Conservation (phyloP, 2,113 vertebrate genomes). For the Strigops habroptila region DNA sequence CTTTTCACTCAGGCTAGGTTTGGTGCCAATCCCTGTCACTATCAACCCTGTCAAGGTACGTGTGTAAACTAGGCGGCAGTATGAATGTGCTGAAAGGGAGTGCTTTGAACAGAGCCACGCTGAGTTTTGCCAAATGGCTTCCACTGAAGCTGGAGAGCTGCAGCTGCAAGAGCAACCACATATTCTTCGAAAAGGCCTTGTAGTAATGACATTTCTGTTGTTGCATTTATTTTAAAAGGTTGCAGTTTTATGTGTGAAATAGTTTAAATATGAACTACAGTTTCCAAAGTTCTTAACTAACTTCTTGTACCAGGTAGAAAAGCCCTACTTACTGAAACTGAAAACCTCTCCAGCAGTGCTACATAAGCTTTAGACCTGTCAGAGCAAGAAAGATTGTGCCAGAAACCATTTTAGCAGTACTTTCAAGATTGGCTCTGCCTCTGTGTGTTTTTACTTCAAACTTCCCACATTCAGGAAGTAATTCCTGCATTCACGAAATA, state of each 20-base stretch:
- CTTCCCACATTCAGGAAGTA: not conserved
- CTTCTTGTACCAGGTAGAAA: not conserved
- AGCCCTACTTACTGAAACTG: not conserved
- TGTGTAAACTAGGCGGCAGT: accelerated
- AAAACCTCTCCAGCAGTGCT: not conserved
- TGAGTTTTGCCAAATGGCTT: not conserved
- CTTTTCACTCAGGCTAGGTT: not conserved
- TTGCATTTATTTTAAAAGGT: not conserved
- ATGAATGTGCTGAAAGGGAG: not conserved
- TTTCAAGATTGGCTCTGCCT: not conserved
- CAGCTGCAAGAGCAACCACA: not conserved
- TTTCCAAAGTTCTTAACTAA: not conserved
- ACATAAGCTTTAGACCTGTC: not conserved
- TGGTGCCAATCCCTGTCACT: not conserved
- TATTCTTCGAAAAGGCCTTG: not conserved
- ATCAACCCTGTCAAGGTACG: not conserved
- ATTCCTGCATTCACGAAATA: not conserved
- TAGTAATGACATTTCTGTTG: not conserved
- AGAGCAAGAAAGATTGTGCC: not conserved
- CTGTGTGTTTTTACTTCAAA: not conserved
- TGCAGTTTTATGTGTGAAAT: not conserved
- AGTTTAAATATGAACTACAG: not conserved
- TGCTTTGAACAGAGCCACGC: not conserved
- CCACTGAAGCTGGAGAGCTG: not conserved
- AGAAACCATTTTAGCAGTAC: not conserved